Conservation (phyloP, 1,140 invertebrate genomes). For the Zelostemma sp. region DNA sequence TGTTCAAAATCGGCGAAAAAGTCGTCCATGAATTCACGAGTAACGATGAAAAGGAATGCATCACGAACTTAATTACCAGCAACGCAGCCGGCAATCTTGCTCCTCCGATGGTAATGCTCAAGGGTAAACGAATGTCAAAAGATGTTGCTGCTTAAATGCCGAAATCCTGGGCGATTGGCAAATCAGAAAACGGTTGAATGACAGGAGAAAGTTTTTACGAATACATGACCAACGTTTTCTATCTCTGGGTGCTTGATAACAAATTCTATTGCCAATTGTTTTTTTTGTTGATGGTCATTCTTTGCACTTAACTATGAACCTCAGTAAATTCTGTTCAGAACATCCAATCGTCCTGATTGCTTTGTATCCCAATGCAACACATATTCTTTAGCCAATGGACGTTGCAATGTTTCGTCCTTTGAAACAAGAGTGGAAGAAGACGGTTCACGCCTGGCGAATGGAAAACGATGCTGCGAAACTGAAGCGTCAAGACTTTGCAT, state of each 20-base stretch:
- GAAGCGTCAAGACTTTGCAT: constrained; percentile 17
- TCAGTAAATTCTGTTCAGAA: constrained; percentile 48
- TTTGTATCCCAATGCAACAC: constrained; percentile 58
- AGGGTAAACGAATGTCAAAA: constrained; percentile 40
- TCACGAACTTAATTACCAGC: constrained; percentile 53
- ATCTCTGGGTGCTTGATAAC: constrained; percentile 45
- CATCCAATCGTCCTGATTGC: constrained; percentile 54
- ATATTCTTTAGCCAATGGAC: constrained; percentile 60
- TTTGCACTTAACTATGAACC: constrained; percentile 50
- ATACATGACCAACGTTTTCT: constrained; percentile 53
- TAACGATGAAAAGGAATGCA: constrained; percentile 41
- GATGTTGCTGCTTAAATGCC: constrained; percentile 15
- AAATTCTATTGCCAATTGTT: constrained; percentile 52
- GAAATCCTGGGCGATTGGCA: constrained; percentile 4
- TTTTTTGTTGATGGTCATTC: constrained; percentile 55
- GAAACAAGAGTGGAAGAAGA: constrained; percentile 51
- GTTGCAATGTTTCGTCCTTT: constrained; percentile 54
- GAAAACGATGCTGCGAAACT: constrained; percentile 13
- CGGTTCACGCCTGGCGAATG: constrained; percentile 38
- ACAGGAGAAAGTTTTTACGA: constrained; percentile 46
- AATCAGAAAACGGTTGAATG: constrained; percentile 47
- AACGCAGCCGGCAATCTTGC: constrained; percentile 42
- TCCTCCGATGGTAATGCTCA: constrained; percentile 52
- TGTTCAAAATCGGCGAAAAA: constrained; percentile 52
- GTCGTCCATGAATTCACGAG: constrained; percentile 53